Evolutionary conservation across 2,888 invertebrate species (phyloP), one percentile per base, ranked within the genome.

Genomic region (Acronicta alni): DNA sequence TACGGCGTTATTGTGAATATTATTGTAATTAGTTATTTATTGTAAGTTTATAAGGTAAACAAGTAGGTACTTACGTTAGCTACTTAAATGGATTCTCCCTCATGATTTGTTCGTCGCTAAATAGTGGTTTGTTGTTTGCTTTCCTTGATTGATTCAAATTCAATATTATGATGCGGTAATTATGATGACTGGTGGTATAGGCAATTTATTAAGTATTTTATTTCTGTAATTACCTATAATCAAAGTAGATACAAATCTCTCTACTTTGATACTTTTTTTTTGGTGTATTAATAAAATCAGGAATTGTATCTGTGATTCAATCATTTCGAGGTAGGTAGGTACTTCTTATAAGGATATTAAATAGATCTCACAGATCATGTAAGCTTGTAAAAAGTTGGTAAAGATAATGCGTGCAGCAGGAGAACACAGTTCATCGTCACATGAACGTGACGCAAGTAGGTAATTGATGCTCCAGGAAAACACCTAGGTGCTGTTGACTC

Each of bases 401-500:
- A 54, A 60, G 39, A 39, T 58, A 49, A 51, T 54, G 45, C 46
- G 53, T 63, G 58, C 71, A 72, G 64, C 64, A 71, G 70, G 57
- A 60, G 56, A 49, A 58, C 55, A 67, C 47, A 60, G 72, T 77
- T 73, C 67, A 66, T 72, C 72, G 72, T 71, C 75, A 74, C 57
- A 37, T 46, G 39, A 55, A 58, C 48, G 47, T 62, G 72, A 71
- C 63, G 65, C 71, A 73, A 71, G 10, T 30, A 10, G 30, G 59
- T 75, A 78, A 81, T 79, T 71, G 71, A 75, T 72, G 69, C 67
- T 68, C 55, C 64, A 48, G 67, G 79, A 75, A 69, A 74, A 77
- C 67, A 74, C 75, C 74, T 77, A 75, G 74, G 72, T 79, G 79
- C 72, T 72, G 64, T 77, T 78, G 79, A 76, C 77, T 79, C 65